These are phyloP conservation scores for Drosophila nasuta DNA, from an alignment of 1,140 invertebrate species.

Conservation along the genomic window DNA sequence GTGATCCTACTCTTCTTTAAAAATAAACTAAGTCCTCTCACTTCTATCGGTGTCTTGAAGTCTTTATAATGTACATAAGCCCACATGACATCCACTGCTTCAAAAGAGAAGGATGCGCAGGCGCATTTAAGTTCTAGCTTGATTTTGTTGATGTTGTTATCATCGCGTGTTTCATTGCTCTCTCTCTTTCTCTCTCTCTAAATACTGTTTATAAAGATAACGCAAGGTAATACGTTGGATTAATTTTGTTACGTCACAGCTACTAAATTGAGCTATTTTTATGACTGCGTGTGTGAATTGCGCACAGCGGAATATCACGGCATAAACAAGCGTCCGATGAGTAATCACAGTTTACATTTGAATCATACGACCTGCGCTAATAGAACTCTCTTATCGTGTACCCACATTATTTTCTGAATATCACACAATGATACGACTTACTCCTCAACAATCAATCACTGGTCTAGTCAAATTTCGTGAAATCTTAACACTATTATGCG, in stretches of 20 bases:
- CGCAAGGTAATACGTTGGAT: slow-evolving; percentile 7
- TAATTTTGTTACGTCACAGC: slow-evolving; percentile 37
- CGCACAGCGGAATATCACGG: background rate
- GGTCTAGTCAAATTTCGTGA: slow-evolving; percentile 13
- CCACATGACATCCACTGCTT: background rate
- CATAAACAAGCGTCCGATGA: slow-evolving; percentile 27
- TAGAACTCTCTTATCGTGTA: slow-evolving; percentile 6
- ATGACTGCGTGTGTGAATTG: background rate
- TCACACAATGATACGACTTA: background rate
- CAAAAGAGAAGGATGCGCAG: too few species aligned
- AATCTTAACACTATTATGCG: slow-evolving; percentile 44
- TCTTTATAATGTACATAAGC: background rate
- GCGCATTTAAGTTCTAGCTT: background rate
- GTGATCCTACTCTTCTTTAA: too few species aligned
- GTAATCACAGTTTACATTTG: slow-evolving; percentile 29
- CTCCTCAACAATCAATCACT: slow-evolving; percentile 17
- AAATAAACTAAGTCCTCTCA: too few species aligned
- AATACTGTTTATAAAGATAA: slow-evolving; percentile 34
- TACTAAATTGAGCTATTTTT: slow-evolving; percentile 14
- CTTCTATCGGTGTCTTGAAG: too few species aligned
- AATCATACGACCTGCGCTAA: slow-evolving; percentile 34
- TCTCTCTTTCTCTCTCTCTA: too few species aligned
- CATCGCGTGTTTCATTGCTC: background rate
- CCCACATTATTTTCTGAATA: background rate
- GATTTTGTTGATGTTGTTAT: slow-evolving; percentile 7